phyloP scores from a whole-genome alignment of 2,888 invertebrate genomes.

The Dryocosmus kuriphilus region DNA sequence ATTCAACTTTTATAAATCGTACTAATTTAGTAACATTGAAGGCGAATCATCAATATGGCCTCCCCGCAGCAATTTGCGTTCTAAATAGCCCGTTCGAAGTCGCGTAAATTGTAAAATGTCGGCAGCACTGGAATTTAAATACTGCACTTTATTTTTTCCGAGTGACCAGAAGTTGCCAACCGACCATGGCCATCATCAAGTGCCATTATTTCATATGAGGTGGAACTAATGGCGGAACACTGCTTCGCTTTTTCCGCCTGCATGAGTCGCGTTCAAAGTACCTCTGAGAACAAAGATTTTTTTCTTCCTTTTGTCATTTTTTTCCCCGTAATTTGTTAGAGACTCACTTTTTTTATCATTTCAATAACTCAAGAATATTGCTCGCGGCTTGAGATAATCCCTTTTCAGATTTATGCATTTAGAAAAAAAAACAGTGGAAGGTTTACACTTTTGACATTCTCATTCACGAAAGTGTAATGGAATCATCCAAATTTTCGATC shows the following conservation, averaged over 20 bases:
- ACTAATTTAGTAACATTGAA: neutral
- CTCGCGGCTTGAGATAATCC: neutral
- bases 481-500: no score
- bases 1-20: neutral
- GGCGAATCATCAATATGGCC: neutral
- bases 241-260: conserved; percentile 11
- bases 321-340: neutral
- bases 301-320: neutral
- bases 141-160: conserved; percentile 19
- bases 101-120: conserved; percentile 13
- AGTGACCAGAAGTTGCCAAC: conserved; percentile 15
- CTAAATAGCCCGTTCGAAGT: conserved; percentile 5
- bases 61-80: neutral
- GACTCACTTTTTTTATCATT: neutral
- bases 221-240: conserved; percentile 27
- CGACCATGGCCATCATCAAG: conserved; percentile 20
- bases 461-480: no score
- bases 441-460: no score
- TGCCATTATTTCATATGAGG: conserved; percentile 28
- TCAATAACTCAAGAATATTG: neutral
- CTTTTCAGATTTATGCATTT: neutral
- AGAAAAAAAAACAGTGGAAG: no score
- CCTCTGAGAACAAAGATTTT: neutral
- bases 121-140: conserved; percentile 1
- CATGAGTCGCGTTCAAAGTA: neutral